These are phyloP conservation scores for Myripristis murdjan DNA, from an alignment of 2,797 vertebrate genomes.

Conservation along the genomic window DNA sequence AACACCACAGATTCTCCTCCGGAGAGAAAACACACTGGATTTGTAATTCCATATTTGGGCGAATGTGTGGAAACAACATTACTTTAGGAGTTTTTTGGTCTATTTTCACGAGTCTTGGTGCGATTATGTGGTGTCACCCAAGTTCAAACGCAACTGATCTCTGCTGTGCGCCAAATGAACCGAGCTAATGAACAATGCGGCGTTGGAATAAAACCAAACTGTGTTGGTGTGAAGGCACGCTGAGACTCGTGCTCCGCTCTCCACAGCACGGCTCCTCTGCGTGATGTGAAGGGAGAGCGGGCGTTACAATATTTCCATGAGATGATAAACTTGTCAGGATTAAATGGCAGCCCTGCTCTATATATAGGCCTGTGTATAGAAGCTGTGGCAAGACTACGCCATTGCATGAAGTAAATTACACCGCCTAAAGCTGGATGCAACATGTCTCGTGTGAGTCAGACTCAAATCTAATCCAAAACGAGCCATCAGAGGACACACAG, in stretches of 20 bases:
- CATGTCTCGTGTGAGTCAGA: slow-evolving; percentile 23
- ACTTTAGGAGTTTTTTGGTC: too few relatives aligned
- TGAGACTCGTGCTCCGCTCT: neutral
- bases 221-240: too few relatives aligned
- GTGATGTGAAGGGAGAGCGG: neutral
- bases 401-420: slow-evolving; percentile 14
- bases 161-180: neutral
- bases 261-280: neutral
- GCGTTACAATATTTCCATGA: neutral
- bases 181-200: neutral
- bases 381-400: neutral
- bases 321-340: neutral
- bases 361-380: neutral
- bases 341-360: neutral
- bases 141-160: neutral
- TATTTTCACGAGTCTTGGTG: too few relatives aligned
- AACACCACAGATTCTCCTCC: too few relatives aligned
- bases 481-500: too few relatives aligned
- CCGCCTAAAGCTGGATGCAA: neutral
- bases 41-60: too few relatives aligned
- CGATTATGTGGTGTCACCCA: too few relatives aligned
- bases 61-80: too few relatives aligned
- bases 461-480: too few relatives aligned
- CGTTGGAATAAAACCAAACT: neutral
- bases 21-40: too few relatives aligned